Evolutionary conservation across 1,140 invertebrate genomes (phyloP), one percentile per base, ranked within the genome.

Genomic region (Psix sp.): DNA sequence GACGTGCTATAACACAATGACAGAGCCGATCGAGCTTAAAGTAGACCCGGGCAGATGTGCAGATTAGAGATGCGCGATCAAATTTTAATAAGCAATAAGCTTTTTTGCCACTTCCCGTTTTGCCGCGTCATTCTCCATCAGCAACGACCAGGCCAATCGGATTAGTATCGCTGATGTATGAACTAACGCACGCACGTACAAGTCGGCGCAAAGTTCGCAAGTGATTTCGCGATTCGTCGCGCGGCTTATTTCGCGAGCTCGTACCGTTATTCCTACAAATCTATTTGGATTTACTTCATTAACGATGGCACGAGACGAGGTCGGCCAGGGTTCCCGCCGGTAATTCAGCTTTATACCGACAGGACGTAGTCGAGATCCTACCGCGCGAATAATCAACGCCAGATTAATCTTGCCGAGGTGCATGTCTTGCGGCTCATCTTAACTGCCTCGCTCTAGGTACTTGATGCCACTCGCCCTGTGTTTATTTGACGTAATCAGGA

Each of bases 321-420:
- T 65, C 52, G 59, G 31, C 7, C 26, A 26, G 33, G 43, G 63
- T 45, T 56, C 43, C 39, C 21, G 56, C 52, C 49, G 62, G 49
- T 68, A 59, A 76, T 76, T 63, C 62, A 68, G 67, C 54, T 65
- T 68, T 63, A 67, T 57, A 52, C 35, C 62, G 66, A 71, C 57
- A 63, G 63, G 21, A 60, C 52, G 59, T 42, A 75, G 36, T 42
- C 51, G 60, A 73, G 60, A 74, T 77, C 76, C 73, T 21, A 65
- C 46, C 56, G 60, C 49, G 77, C 56, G 66, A 62, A 76, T 76
- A 76, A 78, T 74, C 77, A 71, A 74, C 67, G 60, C 70, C 67
- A 60, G 62, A 76, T 76, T 76, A 72, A 76, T 68, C 74, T 72
- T 63, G 33, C 33, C 51, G 29, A 68, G 42, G 54, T 52, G 33